These are phyloP conservation scores for Netelia fuscicornis DNA, from an alignment of 2,888 invertebrate genomes.

Conservation along the genomic window DNA sequence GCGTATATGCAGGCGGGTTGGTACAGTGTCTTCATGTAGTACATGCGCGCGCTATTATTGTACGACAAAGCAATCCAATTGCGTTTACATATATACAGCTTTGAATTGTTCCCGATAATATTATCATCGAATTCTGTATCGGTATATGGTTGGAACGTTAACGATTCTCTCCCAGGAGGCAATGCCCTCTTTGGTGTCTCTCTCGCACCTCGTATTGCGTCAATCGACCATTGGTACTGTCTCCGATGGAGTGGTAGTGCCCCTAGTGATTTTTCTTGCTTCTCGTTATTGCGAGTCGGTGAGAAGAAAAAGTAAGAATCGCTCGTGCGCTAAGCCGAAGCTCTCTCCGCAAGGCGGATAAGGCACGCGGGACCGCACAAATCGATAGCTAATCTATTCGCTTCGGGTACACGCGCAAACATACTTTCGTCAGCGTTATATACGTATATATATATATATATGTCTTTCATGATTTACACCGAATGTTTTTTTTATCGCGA, in stretches of 20 bases:
- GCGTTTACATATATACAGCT: background rate
- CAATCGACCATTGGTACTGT: conserved; percentile 17
- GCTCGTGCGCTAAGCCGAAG: conserved; percentile 58
- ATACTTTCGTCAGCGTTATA: conserved; percentile 5
- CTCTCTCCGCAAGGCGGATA: conserved; percentile 13
- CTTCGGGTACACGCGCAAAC: background rate
- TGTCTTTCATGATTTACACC: background rate
- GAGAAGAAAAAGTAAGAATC: conserved; percentile 50
- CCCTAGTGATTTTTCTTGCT: conserved; percentile 9
- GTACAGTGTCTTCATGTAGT: background rate
- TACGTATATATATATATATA: too few species aligned
- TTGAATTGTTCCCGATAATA: conserved; percentile 1
- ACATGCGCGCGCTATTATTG: conserved; percentile 4
- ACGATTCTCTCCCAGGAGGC: conserved; percentile 1
- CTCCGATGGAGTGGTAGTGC: background rate
- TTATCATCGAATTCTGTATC: conserved; percentile 31
- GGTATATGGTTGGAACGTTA: conserved; percentile 20
- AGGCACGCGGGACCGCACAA: conserved; percentile 1
- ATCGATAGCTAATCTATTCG: conserved; percentile 30
- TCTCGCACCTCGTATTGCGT: conserved; percentile 23
- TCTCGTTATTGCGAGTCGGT: conserved; percentile 16
- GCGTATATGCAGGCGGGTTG: background rate
- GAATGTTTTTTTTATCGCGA: conserved; percentile 3
- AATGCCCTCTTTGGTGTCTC: conserved; percentile 14
- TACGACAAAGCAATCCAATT: conserved; percentile 46